These are phyloP conservation scores for Agrochola lota DNA, from an alignment of 2,888 invertebrate genomes.

Conservation along the genomic window DNA sequence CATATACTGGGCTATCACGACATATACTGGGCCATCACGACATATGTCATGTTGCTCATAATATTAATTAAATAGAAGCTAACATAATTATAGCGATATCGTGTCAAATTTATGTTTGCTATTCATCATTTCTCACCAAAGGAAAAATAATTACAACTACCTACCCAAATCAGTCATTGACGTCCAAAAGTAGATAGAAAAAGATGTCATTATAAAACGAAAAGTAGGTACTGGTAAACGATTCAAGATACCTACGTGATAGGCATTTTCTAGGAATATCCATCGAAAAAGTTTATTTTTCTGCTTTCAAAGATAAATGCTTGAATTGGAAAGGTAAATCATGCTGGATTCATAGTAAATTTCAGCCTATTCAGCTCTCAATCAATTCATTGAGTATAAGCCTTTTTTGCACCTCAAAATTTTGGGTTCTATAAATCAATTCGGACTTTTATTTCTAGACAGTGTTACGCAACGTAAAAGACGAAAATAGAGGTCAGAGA, in stretches of 20 bases:
- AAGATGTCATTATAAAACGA: not conserved
- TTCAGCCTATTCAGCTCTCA: constrained; percentile 31
- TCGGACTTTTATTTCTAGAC: not conserved
- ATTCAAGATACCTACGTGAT: constrained; percentile 8
- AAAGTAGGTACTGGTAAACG: not conserved
- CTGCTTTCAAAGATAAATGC: constrained; percentile 17
- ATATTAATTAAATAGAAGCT: not conserved
- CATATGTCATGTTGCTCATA: no score
- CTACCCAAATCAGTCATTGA: not conserved
- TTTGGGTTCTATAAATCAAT: constrained; percentile 2
- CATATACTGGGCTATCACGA: no score
- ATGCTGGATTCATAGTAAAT: constrained; percentile 18
- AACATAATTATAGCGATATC: not conserved
- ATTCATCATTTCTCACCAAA: not conserved
- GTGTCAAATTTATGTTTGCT: not conserved
- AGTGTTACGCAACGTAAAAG: not conserved
- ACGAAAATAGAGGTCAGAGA: constrained; percentile 8
- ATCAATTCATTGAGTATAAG: constrained; percentile 1
- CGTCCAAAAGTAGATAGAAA: not conserved
- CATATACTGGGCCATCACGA: no score
- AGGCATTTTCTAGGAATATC: constrained; percentile 27
- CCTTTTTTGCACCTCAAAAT: constrained; percentile 9
- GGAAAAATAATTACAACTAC: not conserved
- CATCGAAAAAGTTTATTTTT: not conserved
- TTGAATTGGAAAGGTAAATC: constrained; percentile 42